Conservation (phyloP, 2,113 vertebrate species). For the Neolamprologus fasciatus region DNA sequence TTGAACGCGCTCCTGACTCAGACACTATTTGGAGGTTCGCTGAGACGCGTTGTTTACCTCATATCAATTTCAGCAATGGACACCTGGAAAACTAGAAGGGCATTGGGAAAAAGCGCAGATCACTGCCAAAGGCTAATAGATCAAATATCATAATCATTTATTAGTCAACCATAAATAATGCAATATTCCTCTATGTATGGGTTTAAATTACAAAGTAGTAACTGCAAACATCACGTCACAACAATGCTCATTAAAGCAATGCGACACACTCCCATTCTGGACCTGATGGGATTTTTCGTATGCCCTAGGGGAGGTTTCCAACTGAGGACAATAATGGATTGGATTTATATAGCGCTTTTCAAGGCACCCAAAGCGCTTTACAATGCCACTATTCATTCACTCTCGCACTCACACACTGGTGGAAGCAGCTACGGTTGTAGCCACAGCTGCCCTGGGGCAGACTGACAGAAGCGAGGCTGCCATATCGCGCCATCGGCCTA, state of each 20-base stretch:
- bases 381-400: too few relatives aligned
- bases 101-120: neutral
- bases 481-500: too few relatives aligned
- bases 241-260: neutral
- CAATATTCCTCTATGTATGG: neutral
- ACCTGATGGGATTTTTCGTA: neutral
- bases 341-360: too few relatives aligned
- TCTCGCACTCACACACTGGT: too few relatives aligned
- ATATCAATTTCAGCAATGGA: conserved; percentile 6
- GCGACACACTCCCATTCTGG: neutral
- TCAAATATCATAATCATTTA: neutral
- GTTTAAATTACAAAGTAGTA: neutral
- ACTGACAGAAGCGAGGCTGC: too few relatives aligned
- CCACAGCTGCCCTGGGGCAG: too few relatives aligned
- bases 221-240: neutral
- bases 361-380: too few relatives aligned
- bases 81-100: neutral
- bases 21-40: neutral
- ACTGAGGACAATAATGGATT: neutral
- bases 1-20: neutral
- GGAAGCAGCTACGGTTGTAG: too few relatives aligned
- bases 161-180: neutral
- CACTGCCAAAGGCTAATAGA: neutral
- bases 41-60: neutral
- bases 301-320: neutral